Percentiles rank a stretch among this genome's conserved stretches.
Evolutionary conservation across 2,113 vertebrate species (phyloP).

Genomic region (Natator depressus): DNA sequence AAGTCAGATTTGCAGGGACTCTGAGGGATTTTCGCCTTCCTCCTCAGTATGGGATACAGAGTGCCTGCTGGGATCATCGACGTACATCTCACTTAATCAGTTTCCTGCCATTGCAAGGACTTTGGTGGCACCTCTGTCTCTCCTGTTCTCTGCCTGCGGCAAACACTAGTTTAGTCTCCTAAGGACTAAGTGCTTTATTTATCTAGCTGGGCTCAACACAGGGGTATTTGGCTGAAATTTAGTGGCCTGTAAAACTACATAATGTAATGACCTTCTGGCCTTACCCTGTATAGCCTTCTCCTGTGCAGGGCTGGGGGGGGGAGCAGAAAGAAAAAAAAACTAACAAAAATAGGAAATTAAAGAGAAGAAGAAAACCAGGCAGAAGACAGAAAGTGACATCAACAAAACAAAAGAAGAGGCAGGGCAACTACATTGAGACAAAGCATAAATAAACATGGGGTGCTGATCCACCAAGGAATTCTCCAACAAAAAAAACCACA

Average conservation of each 20-base stretch:
- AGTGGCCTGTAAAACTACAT: not conserved
- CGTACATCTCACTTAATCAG: not conserved
- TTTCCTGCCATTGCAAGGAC: not conserved
- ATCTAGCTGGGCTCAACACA: not conserved
- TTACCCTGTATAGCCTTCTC: not conserved
- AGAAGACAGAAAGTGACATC: not conserved
- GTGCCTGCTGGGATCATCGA: not conserved
- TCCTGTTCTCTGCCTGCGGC: not conserved
- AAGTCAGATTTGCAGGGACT: not conserved
- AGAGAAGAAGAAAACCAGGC: not conserved
- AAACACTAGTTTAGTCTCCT: not conserved
- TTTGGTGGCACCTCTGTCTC: not conserved
- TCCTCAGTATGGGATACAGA: not conserved
- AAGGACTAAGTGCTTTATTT: not conserved
- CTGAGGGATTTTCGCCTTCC: not conserved
- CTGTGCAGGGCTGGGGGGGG: fast-evolving
- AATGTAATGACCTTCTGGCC: not conserved
- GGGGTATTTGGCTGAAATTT: not conserved
- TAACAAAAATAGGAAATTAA: not conserved
- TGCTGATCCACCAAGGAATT: fast-evolving
- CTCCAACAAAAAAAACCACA: not conserved
- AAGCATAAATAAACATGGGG: fast-evolving
- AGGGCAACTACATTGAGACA: fast-evolving
- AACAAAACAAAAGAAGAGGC: fast-evolving
- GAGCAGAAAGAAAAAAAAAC: fast-evolving